Percentiles rank a stretch among this genome's conserved stretches.
Evolutionary conservation across 2,113 vertebrate species (phyloP).

Genomic region (Glaucidium brasilianum): DNA sequence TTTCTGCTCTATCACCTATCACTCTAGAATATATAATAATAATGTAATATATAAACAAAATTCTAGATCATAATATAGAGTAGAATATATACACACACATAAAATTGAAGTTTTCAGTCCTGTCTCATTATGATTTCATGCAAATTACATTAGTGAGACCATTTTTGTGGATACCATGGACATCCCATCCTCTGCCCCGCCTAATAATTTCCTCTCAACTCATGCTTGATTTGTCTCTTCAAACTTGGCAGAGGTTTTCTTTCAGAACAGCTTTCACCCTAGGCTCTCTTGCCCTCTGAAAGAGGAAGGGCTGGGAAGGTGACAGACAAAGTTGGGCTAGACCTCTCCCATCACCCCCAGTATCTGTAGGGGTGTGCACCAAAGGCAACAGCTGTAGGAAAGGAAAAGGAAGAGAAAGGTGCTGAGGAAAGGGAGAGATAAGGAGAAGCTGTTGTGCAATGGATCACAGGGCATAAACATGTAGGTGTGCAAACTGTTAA

Average conservation of each 20-base stretch:
- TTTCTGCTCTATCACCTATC: not conserved
- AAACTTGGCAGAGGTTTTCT: conserved; percentile 51
- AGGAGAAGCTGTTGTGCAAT: not conserved
- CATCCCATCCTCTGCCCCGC: conserved; percentile 33
- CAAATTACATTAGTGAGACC: conserved; percentile 40
- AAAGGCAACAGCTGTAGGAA: not conserved
- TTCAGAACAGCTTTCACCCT: not conserved
- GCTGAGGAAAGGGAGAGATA: conserved; percentile 1
- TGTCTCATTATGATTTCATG: not conserved
- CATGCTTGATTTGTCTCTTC: conserved; percentile 53
- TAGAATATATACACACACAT: not conserved
- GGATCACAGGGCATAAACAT: not conserved
- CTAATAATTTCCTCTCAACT: conserved; percentile 70
- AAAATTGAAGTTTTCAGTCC: not conserved
- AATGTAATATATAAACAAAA: not conserved
- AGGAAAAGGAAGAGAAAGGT: conserved; percentile 23
- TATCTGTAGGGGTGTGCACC: not conserved
- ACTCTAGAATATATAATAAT: not conserved
- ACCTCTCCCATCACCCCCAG: not conserved
- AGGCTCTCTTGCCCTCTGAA: not conserved
- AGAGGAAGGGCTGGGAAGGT: not conserved
- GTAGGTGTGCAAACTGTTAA: conserved; percentile 1
- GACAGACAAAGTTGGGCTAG: not conserved
- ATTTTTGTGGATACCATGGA: conserved; percentile 47
- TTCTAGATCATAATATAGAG: not conserved